Percentiles rank a stretch among this genome's conserved stretches.
Evolutionary conservation across 2,888 invertebrate genomes (phyloP).

Genomic region (Chaetogeoica ovagalla): DNA sequence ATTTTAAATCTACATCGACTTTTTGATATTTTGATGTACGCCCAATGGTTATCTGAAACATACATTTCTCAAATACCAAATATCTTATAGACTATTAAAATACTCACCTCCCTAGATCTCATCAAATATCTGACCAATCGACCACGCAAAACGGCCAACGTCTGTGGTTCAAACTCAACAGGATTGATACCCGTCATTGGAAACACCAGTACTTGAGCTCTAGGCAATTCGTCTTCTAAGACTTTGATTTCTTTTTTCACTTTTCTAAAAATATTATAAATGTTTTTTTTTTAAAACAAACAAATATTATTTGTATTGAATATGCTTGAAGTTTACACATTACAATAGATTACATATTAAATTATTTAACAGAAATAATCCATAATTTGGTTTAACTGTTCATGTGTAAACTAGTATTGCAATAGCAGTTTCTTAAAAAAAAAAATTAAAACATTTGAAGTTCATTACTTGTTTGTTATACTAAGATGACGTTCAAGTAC

Average conservation of each 20-base stretch:
- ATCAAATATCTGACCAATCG: constrained; percentile 90
- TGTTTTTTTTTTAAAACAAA: background rate
- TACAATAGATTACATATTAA: too few species aligned
- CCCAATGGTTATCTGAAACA: constrained; percentile 80
- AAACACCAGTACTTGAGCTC: constrained; percentile 92
- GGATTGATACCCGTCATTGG: constrained; percentile 81
- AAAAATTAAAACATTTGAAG: background rate
- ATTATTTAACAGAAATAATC: too few species aligned
- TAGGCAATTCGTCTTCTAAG: constrained; percentile 83
- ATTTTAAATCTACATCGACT: constrained; percentile 89
- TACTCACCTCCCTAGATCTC: constrained; percentile 79
- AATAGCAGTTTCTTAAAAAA: too few species aligned
- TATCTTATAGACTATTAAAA: background rate
- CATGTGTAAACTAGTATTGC: background rate
- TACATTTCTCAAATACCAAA: background rate
- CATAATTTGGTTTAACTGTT: background rate
- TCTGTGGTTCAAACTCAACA: constrained; percentile 90
- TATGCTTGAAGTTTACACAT: too few species aligned
- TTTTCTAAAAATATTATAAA: constrained; percentile 61
- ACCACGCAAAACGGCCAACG: constrained; percentile 88
- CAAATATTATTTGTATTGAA: background rate
- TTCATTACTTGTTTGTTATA: constrained; percentile 67
- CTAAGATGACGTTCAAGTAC: constrained; percentile 77
- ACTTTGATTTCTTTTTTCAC: constrained; percentile 85
- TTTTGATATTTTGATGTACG: constrained; percentile 83